Evolutionary conservation across 2,113 vertebrate genomes (phyloP), one percentile per base, ranked within the genome.

Genomic region (Oreamnos americanus): DNA sequence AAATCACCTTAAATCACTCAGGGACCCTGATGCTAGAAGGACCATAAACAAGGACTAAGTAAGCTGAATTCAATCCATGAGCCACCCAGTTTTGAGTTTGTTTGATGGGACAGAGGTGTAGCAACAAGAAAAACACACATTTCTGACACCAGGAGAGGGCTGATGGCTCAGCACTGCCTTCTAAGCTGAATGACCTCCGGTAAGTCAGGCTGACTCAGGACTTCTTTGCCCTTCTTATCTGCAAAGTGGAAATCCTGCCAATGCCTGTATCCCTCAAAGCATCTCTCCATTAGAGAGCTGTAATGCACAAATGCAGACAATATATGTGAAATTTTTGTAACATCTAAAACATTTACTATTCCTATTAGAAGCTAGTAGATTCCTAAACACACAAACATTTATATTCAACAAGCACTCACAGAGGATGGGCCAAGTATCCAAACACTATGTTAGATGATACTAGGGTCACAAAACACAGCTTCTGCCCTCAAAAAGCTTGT

Each of bases 1-100:
- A 97, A 95, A 79, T 95, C 43, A 79, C 30, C 60, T 89, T 92
- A 92, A 62, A 76, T 91, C 13, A 33, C 87, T 83, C 17, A 55
- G 94, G 43, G 45, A 15, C 39, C 79, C 45, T 62, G 4, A 76
- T 30, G 28, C 81, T 87, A 84, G n/a, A 45, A 86, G 36, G 76
- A 85, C 47, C 30, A 39, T 83, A 93, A 94, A 81, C 47, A 94
- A 84, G 78, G 51, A 64, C 8, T n/a, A 57, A 83, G 8, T 23
- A 76, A 26, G 19, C 13, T 81, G 57, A 94, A 49, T 51, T 26
- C 67, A 93, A 96, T 12, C 47, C 49, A 93, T 19, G 53, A 79
- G 82, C 91, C 49, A 49, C 82, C 16, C 36, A 51, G 9, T 14
- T 88, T 4, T 83, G 45, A 94, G 30, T 91, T 47, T 47, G 49